phyloP scores from a whole-genome alignment of 1,140 invertebrate genomes.

The Zaprionus ornatus region DNA sequence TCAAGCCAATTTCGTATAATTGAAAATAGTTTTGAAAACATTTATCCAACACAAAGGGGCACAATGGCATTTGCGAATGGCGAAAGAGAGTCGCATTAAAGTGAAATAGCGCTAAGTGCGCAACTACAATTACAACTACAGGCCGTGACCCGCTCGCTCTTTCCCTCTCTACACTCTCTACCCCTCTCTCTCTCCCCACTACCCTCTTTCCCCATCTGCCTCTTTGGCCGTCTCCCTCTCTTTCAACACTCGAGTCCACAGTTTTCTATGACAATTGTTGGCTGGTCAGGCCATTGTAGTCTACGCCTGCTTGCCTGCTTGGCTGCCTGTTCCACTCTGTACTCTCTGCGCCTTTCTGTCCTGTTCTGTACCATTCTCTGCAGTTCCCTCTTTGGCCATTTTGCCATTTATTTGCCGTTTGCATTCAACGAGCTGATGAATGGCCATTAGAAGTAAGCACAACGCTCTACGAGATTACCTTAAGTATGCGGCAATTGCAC shows the following conservation, averaged over 20 bases:
- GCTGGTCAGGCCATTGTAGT: conserved; percentile 65
- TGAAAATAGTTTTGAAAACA: conserved; percentile 73
- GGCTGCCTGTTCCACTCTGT: not conserved
- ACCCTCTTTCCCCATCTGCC: not conserved
- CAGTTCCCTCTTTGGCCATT: conserved; percentile 6
- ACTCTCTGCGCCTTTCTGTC: not conserved
- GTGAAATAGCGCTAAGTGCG: conserved; percentile 75
- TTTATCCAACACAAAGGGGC: conserved; percentile 61
- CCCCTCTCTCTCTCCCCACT: conserved; percentile 4
- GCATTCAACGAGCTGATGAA: conserved; percentile 81
- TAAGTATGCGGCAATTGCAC: conserved; percentile 81
- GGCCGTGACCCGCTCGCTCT: conserved; percentile 14
- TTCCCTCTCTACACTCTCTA: not conserved
- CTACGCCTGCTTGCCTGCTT: not conserved
- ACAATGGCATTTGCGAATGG: conserved; percentile 58
- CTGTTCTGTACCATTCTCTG: not conserved
- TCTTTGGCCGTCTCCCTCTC: conserved; percentile 1
- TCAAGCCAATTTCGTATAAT: conserved; percentile 45
- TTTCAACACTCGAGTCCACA: conserved; percentile 54
- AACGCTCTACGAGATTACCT: conserved; percentile 77
- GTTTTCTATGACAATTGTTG: conserved; percentile 79
- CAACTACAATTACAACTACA: conserved; percentile 78
- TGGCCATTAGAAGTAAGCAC: conserved; percentile 81
- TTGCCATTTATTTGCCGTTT: conserved; percentile 79
- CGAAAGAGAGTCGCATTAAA: conserved; percentile 66